Base-by-base conservation (phyloP, 2,888 invertebrate genomes). In the Eueremaeus valkanovi region DNA sequence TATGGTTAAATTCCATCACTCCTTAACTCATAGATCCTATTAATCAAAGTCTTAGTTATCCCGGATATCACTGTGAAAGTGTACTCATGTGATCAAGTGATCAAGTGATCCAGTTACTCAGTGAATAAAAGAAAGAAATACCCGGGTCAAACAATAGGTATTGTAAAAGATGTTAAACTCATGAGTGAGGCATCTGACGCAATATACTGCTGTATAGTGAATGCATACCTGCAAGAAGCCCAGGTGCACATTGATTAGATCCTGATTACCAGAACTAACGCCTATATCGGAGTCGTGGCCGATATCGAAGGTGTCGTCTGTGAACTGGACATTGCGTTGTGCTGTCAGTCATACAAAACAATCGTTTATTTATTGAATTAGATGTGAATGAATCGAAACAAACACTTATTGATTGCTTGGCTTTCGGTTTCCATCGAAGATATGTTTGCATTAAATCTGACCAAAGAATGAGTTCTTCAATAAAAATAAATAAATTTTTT, bases 211-310 rank as follows among this genome's bases (percentile, higher is more conserved):
- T n/a, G n/a, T 11, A 36, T 36, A 36, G 5, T 11, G 24, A 58
- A 11, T 31, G 21, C 36, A 27, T 45, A 74, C 63, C 63, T 74
- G 74, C 13, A 74, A 40, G 66, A 74, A 74, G 21, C 74, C 74
- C 21, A 74, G 45, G 27, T 74, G 74, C 29, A 74, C 21, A 21
- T 74, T 29, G 9, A 63, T 33, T 6, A 63, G 18, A 40, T 11
- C 42, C 6, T 74, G 18, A n/a, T 29, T 66, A 27, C 3, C 42
- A 2, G 63, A 8, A 45, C 9, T 45, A 11, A 73, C 40, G 3
- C 45, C 42, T 24, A 74, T 74, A 13, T 74, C 66, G 0, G 74
- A 49, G 42, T 74, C 63, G 42, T 74, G 74, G 3, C 45, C 45
- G 18, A n/a, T 18, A 5, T 45, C 36, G 49, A 27, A 24, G 1